phyloP scores from a whole-genome alignment of 2,113 vertebrate genomes.

The Procavia capensis region DNA sequence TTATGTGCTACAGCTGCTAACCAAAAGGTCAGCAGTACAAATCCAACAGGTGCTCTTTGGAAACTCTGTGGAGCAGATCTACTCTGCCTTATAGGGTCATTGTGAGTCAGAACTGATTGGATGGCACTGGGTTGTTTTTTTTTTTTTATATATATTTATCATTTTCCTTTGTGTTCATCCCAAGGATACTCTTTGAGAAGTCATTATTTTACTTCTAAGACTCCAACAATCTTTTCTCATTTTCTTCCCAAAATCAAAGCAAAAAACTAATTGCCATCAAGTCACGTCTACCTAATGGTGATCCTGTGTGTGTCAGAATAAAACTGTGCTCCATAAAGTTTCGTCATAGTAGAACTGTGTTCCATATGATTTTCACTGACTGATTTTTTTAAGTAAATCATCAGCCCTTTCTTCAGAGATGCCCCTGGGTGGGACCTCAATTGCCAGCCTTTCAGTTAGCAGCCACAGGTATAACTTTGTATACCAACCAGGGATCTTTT shows the following conservation, averaged over 20 bases:
- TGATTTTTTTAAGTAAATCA: neutral
- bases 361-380: neutral
- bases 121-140: no score
- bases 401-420: neutral
- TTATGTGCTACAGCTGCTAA: no score
- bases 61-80: no score
- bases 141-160: neutral
- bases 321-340: neutral
- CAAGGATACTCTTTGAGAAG: neutral
- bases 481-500: neutral
- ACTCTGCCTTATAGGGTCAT: no score
- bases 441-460: neutral
- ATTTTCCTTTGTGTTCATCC: neutral
- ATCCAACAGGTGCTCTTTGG: no score
- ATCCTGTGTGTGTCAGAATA: neutral
- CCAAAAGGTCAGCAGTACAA: no score
- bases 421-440: neutral
- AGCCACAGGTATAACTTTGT: neutral
- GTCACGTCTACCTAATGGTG: neutral
- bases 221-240: neutral
- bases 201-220: neutral
- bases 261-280: neutral
- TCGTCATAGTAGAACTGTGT: neutral
- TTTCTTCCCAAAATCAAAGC: slow-evolving; percentile 17
- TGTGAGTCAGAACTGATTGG: no score